These are phyloP conservation scores for Archocentrus centrarchus DNA, from an alignment of 2,113 vertebrate genomes.

Conservation along the genomic window DNA sequence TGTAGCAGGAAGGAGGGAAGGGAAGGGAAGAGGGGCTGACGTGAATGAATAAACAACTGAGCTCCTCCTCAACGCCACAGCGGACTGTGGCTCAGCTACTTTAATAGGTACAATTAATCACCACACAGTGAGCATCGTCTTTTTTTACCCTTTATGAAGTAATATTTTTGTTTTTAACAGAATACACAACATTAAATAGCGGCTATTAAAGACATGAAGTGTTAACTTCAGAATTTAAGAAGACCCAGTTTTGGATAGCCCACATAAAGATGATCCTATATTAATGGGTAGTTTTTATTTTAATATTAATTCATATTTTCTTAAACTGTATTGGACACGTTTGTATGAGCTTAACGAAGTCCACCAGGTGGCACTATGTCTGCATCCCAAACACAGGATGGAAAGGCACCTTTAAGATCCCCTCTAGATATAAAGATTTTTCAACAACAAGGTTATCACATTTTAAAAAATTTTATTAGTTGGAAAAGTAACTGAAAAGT, in stretches of 20 bases:
- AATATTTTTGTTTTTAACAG: not conserved
- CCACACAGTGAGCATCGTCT: not conserved
- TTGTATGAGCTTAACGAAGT: not conserved
- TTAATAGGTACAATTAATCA: conserved; percentile 10
- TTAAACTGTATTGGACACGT: conserved; percentile 3
- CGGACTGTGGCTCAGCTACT: conserved; percentile 45
- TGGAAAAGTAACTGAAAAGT: too few species aligned
- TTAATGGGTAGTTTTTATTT: not conserved
- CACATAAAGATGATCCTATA: fast-evolving
- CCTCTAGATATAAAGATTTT: not conserved
- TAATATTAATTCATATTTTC: not conserved
- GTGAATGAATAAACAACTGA: conserved; percentile 83
- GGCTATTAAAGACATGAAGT: not conserved
- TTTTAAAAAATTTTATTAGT: not conserved
- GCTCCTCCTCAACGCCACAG: conserved; percentile 74
- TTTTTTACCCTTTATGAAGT: too few species aligned
- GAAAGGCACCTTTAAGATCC: not conserved
- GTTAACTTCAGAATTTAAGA: not conserved
- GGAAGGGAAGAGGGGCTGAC: conserved; percentile 77
- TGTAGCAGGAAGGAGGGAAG: conserved; percentile 81
- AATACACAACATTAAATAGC: not conserved
- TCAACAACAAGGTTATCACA: not conserved
- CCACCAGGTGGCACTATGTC: conserved; percentile 55
- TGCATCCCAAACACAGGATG: not conserved
- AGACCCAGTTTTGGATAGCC: not conserved